These are phyloP conservation scores for Coilia nasus DNA, from an alignment of 2,797 vertebrate species.

Conservation along the genomic window DNA sequence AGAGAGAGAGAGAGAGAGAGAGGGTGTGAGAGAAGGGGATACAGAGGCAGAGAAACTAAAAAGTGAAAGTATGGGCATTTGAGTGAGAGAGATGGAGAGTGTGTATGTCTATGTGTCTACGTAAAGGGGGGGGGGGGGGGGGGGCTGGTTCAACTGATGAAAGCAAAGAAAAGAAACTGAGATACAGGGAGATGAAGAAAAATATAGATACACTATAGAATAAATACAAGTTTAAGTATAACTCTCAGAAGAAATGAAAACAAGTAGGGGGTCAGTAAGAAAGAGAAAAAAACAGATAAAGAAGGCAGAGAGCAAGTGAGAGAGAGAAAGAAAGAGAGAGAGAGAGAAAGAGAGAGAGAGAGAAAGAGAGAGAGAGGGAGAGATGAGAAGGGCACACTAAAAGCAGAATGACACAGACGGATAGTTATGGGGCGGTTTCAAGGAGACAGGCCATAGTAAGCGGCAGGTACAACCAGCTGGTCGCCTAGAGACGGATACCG, in stretches of 20 bases:
- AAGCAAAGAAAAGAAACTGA: not conserved
- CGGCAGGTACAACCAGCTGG: conserved; percentile 29
- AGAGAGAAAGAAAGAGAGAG: not conserved
- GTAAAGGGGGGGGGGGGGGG: not conserved
- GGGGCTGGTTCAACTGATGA: not conserved
- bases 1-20: not conserved
- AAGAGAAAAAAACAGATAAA: not conserved
- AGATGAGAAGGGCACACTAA: conserved; percentile 4
- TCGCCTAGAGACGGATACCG: conserved; percentile 31
- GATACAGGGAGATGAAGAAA: not conserved
- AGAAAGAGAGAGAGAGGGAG: not conserved
- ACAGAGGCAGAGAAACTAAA: not conserved
- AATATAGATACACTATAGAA: not conserved
- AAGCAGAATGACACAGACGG: conserved; percentile 19
- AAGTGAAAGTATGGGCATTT: not conserved
- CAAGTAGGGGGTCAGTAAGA: not conserved
- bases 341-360: not conserved
- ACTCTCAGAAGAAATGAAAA: not conserved
- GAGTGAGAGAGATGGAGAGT: not conserved
- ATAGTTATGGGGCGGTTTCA: not conserved
- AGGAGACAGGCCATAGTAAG: conserved; percentile 33
- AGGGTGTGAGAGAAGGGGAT: not conserved
- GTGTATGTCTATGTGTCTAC: not conserved
- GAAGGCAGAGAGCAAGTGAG: not conserved
- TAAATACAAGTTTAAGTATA: not conserved